Conservation (phyloP, 1,140 invertebrate species). For the Triops longicaudatus region DNA sequence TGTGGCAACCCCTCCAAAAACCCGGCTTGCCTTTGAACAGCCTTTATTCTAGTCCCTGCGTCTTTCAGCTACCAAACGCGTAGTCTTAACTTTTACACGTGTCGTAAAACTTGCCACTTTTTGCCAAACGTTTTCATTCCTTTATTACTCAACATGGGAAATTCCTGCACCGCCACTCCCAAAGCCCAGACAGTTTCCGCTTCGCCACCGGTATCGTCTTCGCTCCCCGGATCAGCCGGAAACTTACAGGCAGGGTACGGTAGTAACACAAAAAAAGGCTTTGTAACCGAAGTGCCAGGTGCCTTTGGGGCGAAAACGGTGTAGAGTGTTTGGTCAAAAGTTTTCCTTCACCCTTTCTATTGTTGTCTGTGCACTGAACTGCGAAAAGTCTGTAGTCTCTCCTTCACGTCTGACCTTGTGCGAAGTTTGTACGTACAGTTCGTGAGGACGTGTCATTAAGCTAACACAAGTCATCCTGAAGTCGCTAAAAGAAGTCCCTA, state of each 20-base stretch:
- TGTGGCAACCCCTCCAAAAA: background rate
- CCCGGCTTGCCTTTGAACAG: background rate
- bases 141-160: background rate
- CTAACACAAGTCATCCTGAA: too few relatives aligned
- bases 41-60: background rate
- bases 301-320: background rate
- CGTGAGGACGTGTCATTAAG: too few relatives aligned
- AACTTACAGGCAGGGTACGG: background rate
- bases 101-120: background rate
- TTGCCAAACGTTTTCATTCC: background rate
- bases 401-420: too few relatives aligned
- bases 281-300: background rate
- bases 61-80: background rate
- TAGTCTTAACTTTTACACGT: background rate
- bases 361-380: too few relatives aligned
- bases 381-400: too few relatives aligned
- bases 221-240: background rate
- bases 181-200: constrained; percentile 4
- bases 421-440: too few relatives aligned
- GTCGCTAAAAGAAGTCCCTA: too few relatives aligned
- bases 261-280: background rate
- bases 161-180: background rate
- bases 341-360: background rate
- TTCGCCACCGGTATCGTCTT: background rate
- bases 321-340: background rate